Evolutionary conservation across 2,797 vertebrate genomes (phyloP).

Genomic region (Dallia pectoralis): DNA sequence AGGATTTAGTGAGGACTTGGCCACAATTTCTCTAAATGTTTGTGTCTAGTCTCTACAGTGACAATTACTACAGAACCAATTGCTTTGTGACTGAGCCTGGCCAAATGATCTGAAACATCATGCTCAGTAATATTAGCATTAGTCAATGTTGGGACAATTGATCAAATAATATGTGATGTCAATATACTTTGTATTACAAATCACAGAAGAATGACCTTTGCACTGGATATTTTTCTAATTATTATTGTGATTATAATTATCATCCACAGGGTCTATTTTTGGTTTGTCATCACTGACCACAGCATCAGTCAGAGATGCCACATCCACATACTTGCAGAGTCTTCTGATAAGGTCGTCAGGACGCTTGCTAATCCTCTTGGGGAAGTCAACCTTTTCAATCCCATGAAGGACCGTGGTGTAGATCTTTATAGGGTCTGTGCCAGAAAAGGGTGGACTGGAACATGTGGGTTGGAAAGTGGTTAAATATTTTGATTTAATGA

Average conservation of each 20-base stretch:
- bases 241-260: too few species aligned
- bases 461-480: background rate
- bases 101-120: background rate
- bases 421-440: constrained; percentile 79
- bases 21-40: constrained; percentile 4
- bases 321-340: constrained; percentile 72
- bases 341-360: constrained; percentile 79
- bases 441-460: constrained; percentile 75
- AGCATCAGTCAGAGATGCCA: background rate
- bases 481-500: background rate
- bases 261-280: too few species aligned
- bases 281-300: background rate
- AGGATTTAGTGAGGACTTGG: constrained; percentile 5
- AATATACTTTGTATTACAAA: background rate
- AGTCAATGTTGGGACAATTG: background rate
- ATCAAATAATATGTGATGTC: background rate
- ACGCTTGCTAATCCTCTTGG: constrained; percentile 74
- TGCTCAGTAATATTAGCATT: background rate
- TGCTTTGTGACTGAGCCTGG: background rate
- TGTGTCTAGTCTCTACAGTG: constrained; percentile 13
- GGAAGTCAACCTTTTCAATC: constrained; percentile 80
- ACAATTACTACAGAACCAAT: background rate
- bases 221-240: too few species aligned
- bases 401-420: constrained; percentile 82
- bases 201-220: too few species aligned